Percentiles rank a stretch among this genome's conserved stretches.
Evolutionary conservation across 2,113 vertebrate species (phyloP).

Genomic region (Brachirus orientalis): DNA sequence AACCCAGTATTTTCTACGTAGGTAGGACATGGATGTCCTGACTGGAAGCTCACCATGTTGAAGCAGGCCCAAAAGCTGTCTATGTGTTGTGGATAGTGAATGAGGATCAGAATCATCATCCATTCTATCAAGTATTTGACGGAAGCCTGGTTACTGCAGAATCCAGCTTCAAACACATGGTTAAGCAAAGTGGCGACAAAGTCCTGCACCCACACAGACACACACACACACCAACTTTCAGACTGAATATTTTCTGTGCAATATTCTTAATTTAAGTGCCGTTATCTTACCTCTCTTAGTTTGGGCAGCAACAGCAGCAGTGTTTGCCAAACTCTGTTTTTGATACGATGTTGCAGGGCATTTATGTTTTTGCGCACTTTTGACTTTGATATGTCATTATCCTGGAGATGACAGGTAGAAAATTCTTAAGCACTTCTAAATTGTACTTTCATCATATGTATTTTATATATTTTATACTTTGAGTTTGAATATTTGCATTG

Average conservation of each 20-base stretch:
- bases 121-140: constrained; percentile 95
- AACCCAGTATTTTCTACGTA: neutral
- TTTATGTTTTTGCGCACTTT: constrained; percentile 90
- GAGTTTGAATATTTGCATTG: neutral
- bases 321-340: constrained; percentile 93
- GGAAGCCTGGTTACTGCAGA: constrained; percentile 92
- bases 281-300: constrained; percentile 83
- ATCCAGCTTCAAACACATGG: constrained; percentile 87
- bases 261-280: neutral
- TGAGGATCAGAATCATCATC: constrained; percentile 88
- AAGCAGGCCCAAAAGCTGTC: constrained; percentile 91
- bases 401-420: constrained; percentile 69
- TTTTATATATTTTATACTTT: neutral
- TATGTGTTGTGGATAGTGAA: constrained; percentile 85
- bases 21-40: neutral
- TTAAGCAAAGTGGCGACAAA: constrained; percentile 84
- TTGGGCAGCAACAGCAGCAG: constrained; percentile 89
- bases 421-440: too few species aligned
- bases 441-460: too few species aligned
- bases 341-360: constrained; percentile 92
- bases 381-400: constrained; percentile 84
- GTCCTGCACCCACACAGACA: constrained; percentile 72
- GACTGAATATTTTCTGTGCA: constrained; percentile 7
- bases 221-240: neutral
- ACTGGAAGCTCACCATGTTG: constrained; percentile 82